Base-by-base conservation (phyloP, 2,888 invertebrate genomes). In the Laothoe populi region DNA sequence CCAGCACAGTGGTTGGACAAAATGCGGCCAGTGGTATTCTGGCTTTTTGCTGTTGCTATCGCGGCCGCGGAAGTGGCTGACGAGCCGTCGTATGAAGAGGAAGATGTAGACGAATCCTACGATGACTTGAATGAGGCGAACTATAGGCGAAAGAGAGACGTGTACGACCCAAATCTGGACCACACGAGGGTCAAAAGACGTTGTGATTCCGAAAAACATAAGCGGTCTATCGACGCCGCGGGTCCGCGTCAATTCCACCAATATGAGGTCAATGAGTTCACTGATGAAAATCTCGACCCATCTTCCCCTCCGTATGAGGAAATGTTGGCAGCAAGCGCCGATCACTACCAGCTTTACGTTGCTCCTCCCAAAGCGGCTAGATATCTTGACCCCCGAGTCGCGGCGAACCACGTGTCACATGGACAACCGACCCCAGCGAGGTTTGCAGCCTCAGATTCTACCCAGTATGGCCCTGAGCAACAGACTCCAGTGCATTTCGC, bases 261-360 rank as follows among this genome's bases (percentile, higher is more conserved):
- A 60, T 92, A 92, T 63, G 89, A 92, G 70, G 92, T 92, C 0
- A 84, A 90, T 64, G 92, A 92, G 73, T 70, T 78, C 31, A 82
- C 79, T 0, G 90, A 88, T 35, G 92, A 88, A 4, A 72, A 72
- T 2, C 63, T 70, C 7, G 65, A 77, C 65, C 66, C 79, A 64
- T 64, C 81, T 0, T 81, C 84, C 1, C 86, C 86, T 0, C 86
- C 90, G 0, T 90, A 87, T 71, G 90, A 92, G 64, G 86, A 91
- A 70, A 89, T 92, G 91, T 67, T 90, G 58, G 90, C 91, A 0
- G 91, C 90, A 0, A 90, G 89, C 64, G 91, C 91, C 0, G 86
- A 92, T 63, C 92, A 93, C 66, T 89, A 91, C 65, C 91, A 90
- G 66, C 80, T 78, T 60, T 86, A 87, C 70, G 86, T 78, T 0